Evolutionary conservation across 2,797 vertebrate genomes (phyloP), one percentile per base, ranked within the genome.

Genomic region (Aselliscus stoliczkanus): DNA sequence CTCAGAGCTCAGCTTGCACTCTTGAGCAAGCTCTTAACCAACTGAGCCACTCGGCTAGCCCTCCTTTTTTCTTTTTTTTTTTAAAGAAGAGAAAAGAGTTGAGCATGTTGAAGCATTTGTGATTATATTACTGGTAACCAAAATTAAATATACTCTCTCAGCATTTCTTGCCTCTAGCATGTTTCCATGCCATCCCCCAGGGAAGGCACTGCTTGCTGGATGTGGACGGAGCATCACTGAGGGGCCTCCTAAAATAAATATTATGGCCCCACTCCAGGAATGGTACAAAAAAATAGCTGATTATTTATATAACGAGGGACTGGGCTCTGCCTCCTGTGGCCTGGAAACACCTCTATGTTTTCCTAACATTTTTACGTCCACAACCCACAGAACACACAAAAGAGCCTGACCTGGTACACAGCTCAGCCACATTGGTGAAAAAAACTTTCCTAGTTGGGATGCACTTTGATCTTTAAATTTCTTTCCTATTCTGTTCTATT

Each of bases 271-370:
- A 75, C 69, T 95, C 81, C 64, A 92, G 94, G 87, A 65, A 58
- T 62, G 90, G 87, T 37, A 56, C 92, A 77, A 54, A 84, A 88
- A 75, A 85, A 95, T 62, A 94, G 54, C 70, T 77, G 65, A n/a
- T 80, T 95, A 42, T 96, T 96, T 92, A 93, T 81, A 75, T 73
- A 93, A 65, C 18, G 73, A 85, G 62, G 76, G 96, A n/a, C 76
- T 5, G 13, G 64, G 44, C 39, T 76, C 67, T 88, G 92, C 95
- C 88, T 90, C 87, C 81, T 70, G 58, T 27, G 39, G 80, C 87
- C 84, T 60, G 81, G 81, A 96, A 88, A 95, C 65, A 58, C 54
- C 34, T 44, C 65, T 2, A 44, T 87, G 84, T 97, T 97, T 96
- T 79, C 77, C 44, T 92, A 62, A 42, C 67, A 2, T 69, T 58